Evolutionary conservation across 2,888 invertebrate genomes (phyloP), one percentile per base, ranked within the genome.

Genomic region (Parascotia fuliginaria): DNA sequence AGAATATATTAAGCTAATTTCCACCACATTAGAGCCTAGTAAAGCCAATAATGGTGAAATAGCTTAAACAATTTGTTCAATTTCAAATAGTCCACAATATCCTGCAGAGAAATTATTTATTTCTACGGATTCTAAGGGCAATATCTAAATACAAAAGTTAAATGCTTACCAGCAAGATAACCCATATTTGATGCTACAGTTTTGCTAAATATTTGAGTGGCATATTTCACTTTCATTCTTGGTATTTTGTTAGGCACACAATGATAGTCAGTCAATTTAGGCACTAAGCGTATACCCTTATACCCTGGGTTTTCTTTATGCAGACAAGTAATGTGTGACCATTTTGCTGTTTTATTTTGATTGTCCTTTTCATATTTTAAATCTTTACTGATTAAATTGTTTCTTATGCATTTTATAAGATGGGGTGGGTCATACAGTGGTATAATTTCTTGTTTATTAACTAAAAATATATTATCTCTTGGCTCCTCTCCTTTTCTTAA

Each of bases 141-240:
- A 19, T 3, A 19, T 2, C 19, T 3, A 19, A 19, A 19, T 19
- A 19, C 5, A 19, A 19, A 19, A 19, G 19, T 19, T 19, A 19
- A 19, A 19, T 19, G 19, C 19, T 55, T 60, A 70, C 73, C 66
- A 50, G 69, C 61, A 28, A 70, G 50, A 15, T 65, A 70, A 16
- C 68, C 61, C 60, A 72, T 66, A 29, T 53, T 62, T n/a, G n/a
- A n/a, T n/a, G n/a, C n/a, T 3, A 70, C 69, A 27, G 65, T 66
- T 12, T 45, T 47, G 38, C 71, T 74, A 24, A 70, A 70, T 6
- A 74, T 5, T 36, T 70, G 72, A 1, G 51, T 50, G 0, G 67
- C 70, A 40, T 37, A 55, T 56, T 70, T 68, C 0, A 70, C 66
- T 28, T 65, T 68, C 62, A 65, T 65, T 47, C 57, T 64, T 0